Conservation (phyloP, 2,113 vertebrate genomes). For the Trichomycterus rosablanca region DNA sequence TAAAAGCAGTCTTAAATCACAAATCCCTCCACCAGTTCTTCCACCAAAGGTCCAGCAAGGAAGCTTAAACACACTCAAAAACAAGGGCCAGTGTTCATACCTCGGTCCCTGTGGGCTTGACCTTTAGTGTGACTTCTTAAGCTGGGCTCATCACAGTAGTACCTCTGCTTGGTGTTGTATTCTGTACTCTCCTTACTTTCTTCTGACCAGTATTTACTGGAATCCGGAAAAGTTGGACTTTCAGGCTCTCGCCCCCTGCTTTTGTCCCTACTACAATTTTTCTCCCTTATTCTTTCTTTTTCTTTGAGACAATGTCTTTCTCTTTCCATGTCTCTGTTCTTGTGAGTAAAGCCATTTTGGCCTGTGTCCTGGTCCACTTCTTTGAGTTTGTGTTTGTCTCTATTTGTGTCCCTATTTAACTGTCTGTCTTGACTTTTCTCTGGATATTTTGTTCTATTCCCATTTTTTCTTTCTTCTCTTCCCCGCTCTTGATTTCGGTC, state of each 20-base stretch:
- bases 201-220: conserved; percentile 19
- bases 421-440: conserved; percentile 34
- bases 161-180: conserved; percentile 36
- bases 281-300: conserved; percentile 37
- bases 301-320: conserved; percentile 18
- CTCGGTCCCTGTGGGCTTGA: conserved; percentile 63
- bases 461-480: conserved; percentile 15
- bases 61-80: conserved; percentile 36
- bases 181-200: conserved; percentile 28
- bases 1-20: no score
- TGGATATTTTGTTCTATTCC: conserved; percentile 18
- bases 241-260: conserved; percentile 55
- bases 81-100: conserved; percentile 65
- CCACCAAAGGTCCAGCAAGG: conserved; percentile 46
- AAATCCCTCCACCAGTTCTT: conserved; percentile 39
- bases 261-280: no score
- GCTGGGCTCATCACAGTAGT: conserved; percentile 48
- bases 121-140: conserved; percentile 29
- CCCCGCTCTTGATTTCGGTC: conserved; percentile 38
- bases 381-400: conserved; percentile 7
- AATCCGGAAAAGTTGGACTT: neutral
- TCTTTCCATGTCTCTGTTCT: conserved; percentile 8
- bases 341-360: neutral
- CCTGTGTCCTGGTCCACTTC: conserved; percentile 9
- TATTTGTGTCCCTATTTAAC: neutral